phyloP scores from a whole-genome alignment of 2,797 vertebrate genomes.

The Zenarchopterus dispar region DNA sequence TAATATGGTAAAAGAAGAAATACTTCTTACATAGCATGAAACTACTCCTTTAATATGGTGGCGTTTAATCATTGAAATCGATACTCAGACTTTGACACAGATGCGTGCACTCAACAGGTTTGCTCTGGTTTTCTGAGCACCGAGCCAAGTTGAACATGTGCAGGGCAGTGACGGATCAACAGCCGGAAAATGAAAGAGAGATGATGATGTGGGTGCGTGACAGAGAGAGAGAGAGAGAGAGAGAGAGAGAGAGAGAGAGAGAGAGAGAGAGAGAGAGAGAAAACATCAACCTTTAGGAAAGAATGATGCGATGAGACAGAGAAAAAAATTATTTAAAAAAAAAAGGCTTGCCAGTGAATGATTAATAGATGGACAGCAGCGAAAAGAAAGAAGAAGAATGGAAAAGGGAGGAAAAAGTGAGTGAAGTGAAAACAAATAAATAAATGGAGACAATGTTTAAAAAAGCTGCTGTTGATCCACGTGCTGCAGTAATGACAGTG shows the following conservation, averaged over 20 bases:
- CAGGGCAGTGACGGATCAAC: constrained; percentile 27
- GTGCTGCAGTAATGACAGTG: constrained; percentile 66
- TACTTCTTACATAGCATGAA: constrained; percentile 1
- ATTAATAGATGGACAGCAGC: constrained; percentile 15
- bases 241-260: constrained; percentile 2
- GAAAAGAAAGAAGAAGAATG: constrained; percentile 2
- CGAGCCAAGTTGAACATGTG: constrained; percentile 52
- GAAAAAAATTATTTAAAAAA: constrained; percentile 5
- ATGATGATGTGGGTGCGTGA: constrained; percentile 29
- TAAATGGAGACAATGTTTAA: constrained; percentile 26
- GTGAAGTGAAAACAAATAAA: constrained; percentile 23
- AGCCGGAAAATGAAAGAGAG: constrained; percentile 12
- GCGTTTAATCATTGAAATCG: constrained; percentile 15
- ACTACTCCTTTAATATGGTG: constrained; percentile 20
- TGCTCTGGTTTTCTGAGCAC: constrained; percentile 18
- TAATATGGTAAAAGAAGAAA: constrained; percentile 7
- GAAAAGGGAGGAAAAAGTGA: constrained; percentile 36
- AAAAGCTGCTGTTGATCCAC: constrained; percentile 42
- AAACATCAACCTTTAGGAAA: constrained; percentile 29
- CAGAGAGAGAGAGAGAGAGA: constrained; percentile 2
- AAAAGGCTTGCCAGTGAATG: constrained; percentile 9
- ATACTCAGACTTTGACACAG: background rate
- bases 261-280: constrained; percentile 3
- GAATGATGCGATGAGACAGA: constrained; percentile 25
- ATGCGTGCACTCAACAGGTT: constrained; percentile 20